A percentile compares a stretch with the other conserved stretches of the same genome.
Conservation (phyloP, 1,140 invertebrate species). For the Cataglyphis hispanica region DNA sequence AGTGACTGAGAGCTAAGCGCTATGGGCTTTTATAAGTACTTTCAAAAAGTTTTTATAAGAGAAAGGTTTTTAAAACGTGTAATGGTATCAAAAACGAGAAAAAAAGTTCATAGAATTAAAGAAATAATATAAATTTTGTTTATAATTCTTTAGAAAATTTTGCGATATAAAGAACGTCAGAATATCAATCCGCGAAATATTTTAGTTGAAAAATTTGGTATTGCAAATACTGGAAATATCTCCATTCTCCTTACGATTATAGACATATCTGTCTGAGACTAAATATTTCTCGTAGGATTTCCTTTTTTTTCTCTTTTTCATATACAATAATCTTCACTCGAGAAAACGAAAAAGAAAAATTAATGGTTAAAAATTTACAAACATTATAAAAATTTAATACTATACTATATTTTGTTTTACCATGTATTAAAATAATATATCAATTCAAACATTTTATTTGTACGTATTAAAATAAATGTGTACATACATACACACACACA, state of each 20-base stretch:
- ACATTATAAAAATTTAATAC: not conserved
- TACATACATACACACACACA: not conserved
- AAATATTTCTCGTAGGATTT: conserved; percentile 39
- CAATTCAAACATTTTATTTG: not conserved
- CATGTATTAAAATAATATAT: not conserved
- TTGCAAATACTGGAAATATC: conserved; percentile 46
- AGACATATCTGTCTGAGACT: not conserved
- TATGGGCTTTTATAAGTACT: conserved; percentile 25
- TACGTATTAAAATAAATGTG: not conserved
- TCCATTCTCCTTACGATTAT: conserved; percentile 4
- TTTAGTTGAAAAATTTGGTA: conserved; percentile 48
- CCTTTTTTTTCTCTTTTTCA: conserved; percentile 40
- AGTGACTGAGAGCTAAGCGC: conserved; percentile 38
- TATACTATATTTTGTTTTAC: not conserved
- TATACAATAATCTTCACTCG: conserved; percentile 22
- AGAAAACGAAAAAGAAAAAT: not conserved
- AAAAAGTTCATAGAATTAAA: conserved; percentile 27
- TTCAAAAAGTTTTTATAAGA: conserved; percentile 26
- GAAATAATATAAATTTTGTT: conserved; percentile 33
- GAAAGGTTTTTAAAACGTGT: not conserved
- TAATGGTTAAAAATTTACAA: conserved; percentile 40
- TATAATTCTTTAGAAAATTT: conserved; percentile 46
- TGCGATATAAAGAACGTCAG: conserved; percentile 23
- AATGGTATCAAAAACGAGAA: conserved; percentile 32
- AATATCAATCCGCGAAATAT: conserved; percentile 32